Evolutionary conservation across 2,888 invertebrate species (phyloP), one percentile per base, ranked within the genome.

Genomic region (Pediacus dermestoides): DNA sequence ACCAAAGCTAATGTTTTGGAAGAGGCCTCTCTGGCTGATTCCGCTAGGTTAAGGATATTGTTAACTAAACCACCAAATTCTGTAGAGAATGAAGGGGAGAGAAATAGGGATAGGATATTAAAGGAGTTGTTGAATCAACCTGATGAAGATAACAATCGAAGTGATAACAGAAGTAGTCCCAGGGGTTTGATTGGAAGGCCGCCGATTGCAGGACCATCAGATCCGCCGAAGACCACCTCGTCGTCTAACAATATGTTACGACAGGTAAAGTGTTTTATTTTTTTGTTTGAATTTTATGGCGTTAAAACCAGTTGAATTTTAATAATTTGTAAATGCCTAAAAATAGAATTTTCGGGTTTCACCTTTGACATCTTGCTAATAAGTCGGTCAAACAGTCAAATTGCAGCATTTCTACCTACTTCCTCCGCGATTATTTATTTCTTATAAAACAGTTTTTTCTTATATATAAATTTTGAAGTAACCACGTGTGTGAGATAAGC

Each of bases 81-180:
- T 39, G 59, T 55, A 39, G 58, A 54, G 37, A 48, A 26, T 28
- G 36, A 33, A 31, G 69, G 70, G 46, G 66, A 58, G 38, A 71
- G 71, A 42, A 74, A 72, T 48, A 71, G 74, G 48, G 64, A 71
- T 52, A 68, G 70, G 55, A 78, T 79, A 62, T 63, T 79, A 48
- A 78, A 77, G 56, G 76, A 75, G 42, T 64, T 85, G 61, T 70
- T 85, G 48, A 82, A 82, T 58, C 79, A 81, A 59, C 78, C 77
- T 37, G 83, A 84, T 52, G 78, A 79, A 34, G 78, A 77, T 31
- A 75, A 71, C 42, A 68, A 70, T 65, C 70, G 64, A 35, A 69
- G 68, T 42, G 71, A 75, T 40, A 69, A 61, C 49, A 62, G 66
- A 44, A 70, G 68, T 55, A 53, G 73, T 61, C 61, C 74, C 39